Conservation (phyloP, 2,888 invertebrate species). For the Coleophora deauratella region DNA sequence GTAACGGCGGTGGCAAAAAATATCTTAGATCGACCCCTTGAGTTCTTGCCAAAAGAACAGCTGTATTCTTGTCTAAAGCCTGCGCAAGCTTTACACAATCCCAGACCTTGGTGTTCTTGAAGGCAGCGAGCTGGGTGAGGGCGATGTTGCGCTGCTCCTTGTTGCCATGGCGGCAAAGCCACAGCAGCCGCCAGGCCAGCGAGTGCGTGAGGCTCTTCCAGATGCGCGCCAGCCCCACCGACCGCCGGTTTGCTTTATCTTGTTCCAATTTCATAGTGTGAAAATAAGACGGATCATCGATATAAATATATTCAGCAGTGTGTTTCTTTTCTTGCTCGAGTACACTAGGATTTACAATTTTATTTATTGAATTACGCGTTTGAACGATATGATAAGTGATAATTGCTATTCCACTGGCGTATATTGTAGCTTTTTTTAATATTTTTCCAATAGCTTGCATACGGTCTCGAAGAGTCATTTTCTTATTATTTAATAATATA, state of each 20-base stretch:
- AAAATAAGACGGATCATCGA: conserved; percentile 56
- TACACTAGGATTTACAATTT: conserved; percentile 50
- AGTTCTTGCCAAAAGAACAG: conserved; percentile 84
- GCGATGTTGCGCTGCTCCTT: conserved; percentile 77
- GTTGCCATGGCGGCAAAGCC: conserved; percentile 78
- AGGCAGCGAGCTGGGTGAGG: conserved; percentile 76
- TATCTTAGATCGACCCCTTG: conserved; percentile 80
- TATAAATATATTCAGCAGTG: conserved; percentile 58
- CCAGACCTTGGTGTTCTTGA: conserved; percentile 79
- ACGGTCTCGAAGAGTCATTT: conserved; percentile 45
- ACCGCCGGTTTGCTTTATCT: conserved; percentile 33
- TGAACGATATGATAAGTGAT: conserved; percentile 42
- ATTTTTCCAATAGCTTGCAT: conserved; percentile 36
- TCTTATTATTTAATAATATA: too few relatives aligned
- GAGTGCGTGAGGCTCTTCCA: conserved; percentile 79
- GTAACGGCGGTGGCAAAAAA: conserved; percentile 81
- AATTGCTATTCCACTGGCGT: conserved; percentile 35
- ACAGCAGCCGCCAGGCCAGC: conserved; percentile 78
- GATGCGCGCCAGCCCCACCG: conserved; percentile 46
- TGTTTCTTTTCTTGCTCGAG: conserved; percentile 56
- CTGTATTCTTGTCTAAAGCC: conserved; percentile 83
- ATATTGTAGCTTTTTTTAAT: conserved; percentile 35
- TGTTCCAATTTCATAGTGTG: conserved; percentile 37
- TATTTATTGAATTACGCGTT: conserved; percentile 36
- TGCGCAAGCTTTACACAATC: conserved; percentile 85